phyloP scores from a whole-genome alignment of 2,113 vertebrate genomes.

The Seriola aureovittata region DNA sequence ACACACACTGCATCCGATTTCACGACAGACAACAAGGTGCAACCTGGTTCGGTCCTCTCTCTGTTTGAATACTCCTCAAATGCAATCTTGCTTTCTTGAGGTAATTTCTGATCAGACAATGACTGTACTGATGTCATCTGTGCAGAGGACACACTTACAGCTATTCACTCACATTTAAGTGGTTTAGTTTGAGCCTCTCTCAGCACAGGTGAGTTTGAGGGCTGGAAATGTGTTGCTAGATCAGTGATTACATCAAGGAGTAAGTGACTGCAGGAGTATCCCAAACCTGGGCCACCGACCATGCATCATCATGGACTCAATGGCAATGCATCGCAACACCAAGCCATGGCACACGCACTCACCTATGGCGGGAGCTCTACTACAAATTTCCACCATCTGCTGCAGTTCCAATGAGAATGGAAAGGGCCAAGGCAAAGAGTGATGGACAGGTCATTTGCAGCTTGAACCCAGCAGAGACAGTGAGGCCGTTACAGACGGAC shows the following conservation, averaged over 20 bases:
- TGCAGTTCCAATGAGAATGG: slow-evolving; percentile 81
- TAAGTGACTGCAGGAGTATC: slow-evolving; percentile 75
- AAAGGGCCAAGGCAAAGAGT: slow-evolving; percentile 82
- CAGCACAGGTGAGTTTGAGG: neutral
- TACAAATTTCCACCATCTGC: slow-evolving; percentile 88
- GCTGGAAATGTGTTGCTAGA: slow-evolving; percentile 49
- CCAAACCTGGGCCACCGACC: slow-evolving; percentile 69
- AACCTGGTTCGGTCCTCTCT: slow-evolving; percentile 51
- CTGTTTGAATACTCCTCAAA: slow-evolving; percentile 72
- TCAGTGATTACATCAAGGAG: slow-evolving; percentile 75
- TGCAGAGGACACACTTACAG: neutral
- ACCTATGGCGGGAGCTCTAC: slow-evolving; percentile 83
- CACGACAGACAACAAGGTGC: slow-evolving; percentile 74
- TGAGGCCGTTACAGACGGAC: slow-evolving; percentile 16
- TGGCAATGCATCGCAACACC: slow-evolving; percentile 72
- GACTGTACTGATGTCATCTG: neutral
- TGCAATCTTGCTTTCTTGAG: slow-evolving; percentile 69
- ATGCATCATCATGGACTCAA: slow-evolving; percentile 75
- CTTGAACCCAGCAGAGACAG: slow-evolving; percentile 57
- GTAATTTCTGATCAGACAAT: slow-evolving; percentile 70
- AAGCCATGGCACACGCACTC: slow-evolving; percentile 79
- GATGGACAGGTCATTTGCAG: slow-evolving; percentile 81
- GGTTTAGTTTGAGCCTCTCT: slow-evolving; percentile 3
- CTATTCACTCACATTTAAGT: neutral
- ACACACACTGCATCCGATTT: slow-evolving; percentile 67